These are phyloP conservation scores for Fissipunctia ypsillon DNA, from an alignment of 2,888 invertebrate genomes.

Conservation along the genomic window DNA sequence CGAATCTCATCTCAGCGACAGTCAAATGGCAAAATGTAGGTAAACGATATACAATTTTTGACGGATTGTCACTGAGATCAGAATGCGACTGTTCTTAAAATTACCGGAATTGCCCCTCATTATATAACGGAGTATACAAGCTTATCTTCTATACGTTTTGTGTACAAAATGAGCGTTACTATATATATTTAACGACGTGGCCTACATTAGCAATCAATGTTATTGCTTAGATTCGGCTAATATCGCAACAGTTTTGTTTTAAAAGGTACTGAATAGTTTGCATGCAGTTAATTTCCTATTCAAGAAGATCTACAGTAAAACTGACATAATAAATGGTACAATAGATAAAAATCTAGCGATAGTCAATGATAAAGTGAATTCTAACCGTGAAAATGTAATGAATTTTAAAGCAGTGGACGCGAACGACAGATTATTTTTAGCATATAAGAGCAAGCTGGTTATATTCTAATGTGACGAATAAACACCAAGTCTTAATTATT, in stretches of 20 bases:
- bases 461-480: neutral
- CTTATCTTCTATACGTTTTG: conserved; percentile 25
- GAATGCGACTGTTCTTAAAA: no score
- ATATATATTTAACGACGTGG: conserved; percentile 35
- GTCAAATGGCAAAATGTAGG: no score
- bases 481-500: conserved; percentile 10
- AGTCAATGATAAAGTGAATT: no score
- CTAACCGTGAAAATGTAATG: neutral
- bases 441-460: neutral
- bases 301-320: neutral
- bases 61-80: no score
- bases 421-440: neutral
- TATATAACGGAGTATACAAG: conserved; percentile 13
- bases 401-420: neutral
- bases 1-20: no score
- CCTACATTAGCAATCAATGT: conserved; percentile 55
- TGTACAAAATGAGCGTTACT: conserved; percentile 21
- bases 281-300: neutral
- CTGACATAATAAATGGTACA: neutral
- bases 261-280: neutral
- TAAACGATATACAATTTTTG: no score
- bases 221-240: conserved; percentile 48
- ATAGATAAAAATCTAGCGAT: neutral
- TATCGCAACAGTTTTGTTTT: conserved; percentile 13
- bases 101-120: no score